Evolutionary conservation across 2,888 invertebrate species (phyloP).

Genomic region (Phasia obesa): DNA sequence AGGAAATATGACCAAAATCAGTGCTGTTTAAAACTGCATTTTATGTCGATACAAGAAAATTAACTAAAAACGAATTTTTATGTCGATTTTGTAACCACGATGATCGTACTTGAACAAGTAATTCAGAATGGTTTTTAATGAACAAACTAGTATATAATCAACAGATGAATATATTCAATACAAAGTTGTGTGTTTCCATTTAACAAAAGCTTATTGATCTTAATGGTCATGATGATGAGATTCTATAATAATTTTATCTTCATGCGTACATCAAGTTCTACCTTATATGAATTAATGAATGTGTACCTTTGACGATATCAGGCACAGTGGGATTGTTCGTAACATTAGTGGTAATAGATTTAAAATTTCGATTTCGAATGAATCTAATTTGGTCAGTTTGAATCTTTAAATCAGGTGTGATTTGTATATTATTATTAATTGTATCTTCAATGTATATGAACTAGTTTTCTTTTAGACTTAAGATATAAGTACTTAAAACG

Average conservation of each 20-base stretch:
- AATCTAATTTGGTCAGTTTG: too few relatives aligned
- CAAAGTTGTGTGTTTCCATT: slow-evolving; percentile 28
- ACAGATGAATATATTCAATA: slow-evolving; percentile 17
- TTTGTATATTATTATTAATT: too few relatives aligned
- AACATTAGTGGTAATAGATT: too few relatives aligned
- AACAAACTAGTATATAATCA: slow-evolving; percentile 13
- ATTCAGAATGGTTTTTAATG: slow-evolving; percentile 36
- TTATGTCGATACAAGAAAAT: slow-evolving; percentile 54
- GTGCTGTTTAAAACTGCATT: slow-evolving; percentile 41
- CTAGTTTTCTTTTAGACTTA: too few relatives aligned
- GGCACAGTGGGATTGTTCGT: too few relatives aligned
- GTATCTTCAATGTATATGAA: too few relatives aligned
- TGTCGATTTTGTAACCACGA: slow-evolving; percentile 45
- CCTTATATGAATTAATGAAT: slow-evolving; percentile 15
- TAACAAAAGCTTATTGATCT: slow-evolving; percentile 39
- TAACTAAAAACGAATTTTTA: slow-evolving; percentile 60
- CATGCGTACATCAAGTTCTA: slow-evolving; percentile 50
- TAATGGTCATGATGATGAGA: slow-evolving; percentile 41
- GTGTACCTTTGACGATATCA: neutral
- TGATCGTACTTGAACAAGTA: slow-evolving; percentile 24
- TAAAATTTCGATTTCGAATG: too few relatives aligned
- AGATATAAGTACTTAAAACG: too few relatives aligned
- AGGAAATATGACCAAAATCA: slow-evolving; percentile 49
- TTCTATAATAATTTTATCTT: slow-evolving; percentile 16
- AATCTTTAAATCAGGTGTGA: too few relatives aligned